A percentile compares a stretch with the other conserved stretches of the same genome.
phyloP scores from a whole-genome alignment of 1,140 invertebrate genomes.

The Himalopsyche phryganea region DNA sequence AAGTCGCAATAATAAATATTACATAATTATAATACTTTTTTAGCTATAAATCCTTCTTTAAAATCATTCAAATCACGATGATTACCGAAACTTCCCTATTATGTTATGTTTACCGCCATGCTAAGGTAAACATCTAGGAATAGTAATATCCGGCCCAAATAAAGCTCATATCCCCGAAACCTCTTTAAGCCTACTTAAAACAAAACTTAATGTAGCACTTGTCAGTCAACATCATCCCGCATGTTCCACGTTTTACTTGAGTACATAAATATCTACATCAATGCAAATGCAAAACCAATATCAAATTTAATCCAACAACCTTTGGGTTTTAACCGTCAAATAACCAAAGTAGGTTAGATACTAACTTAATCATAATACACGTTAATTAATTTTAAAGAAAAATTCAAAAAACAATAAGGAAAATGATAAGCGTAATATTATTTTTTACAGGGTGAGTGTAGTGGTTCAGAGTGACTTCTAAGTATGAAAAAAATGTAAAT shows the following conservation, averaged over 20 bases:
- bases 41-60: no score
- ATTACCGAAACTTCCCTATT: no score
- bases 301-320: neutral
- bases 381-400: no score
- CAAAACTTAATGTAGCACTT: conserved; percentile 5
- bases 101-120: conserved; percentile 3
- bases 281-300: neutral
- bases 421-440: no score
- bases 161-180: conserved; percentile 4
- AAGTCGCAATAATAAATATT: no score
- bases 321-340: neutral
- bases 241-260: neutral
- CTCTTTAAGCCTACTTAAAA: conserved; percentile 19
- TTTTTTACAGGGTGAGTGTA: no score
- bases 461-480: no score
- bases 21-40: no score
- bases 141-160: conserved; percentile 23
- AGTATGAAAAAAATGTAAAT: no score
- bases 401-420: no score
- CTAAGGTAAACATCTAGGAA: conserved; percentile 6
- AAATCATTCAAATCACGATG: no score
- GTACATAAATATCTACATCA: neutral
- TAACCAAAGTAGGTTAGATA: neutral
- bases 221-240: neutral
- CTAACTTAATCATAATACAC: neutral